Evolutionary conservation across 1,140 invertebrate species (phyloP).

Genomic region (Pissodes strobi): DNA sequence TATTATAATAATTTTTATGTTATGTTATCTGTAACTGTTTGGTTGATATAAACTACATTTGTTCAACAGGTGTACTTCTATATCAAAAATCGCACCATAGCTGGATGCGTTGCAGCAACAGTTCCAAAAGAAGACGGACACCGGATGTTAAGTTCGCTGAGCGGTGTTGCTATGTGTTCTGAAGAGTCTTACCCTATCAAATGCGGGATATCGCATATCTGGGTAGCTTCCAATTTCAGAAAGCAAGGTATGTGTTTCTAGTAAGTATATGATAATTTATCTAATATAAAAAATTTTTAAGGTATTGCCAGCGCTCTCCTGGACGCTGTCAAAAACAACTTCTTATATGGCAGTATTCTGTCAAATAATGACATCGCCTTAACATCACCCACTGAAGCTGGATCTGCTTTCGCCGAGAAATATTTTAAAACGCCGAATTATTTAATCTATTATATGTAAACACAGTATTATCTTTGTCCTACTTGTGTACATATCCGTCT

Average conservation of each 20-base stretch:
- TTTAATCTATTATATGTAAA: constrained; percentile 61
- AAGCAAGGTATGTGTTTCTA: constrained; percentile 69
- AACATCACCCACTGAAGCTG: constrained; percentile 77
- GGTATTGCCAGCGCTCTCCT: constrained; percentile 66
- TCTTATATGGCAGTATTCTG: constrained; percentile 69
- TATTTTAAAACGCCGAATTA: constrained; percentile 72
- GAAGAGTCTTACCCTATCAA: constrained; percentile 69
- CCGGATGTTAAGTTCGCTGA: constrained; percentile 62
- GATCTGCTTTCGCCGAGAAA: constrained; percentile 73
- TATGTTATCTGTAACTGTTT: too few species aligned
- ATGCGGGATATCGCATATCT: constrained; percentile 79
- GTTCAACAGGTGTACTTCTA: constrained; percentile 77
- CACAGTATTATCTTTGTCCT: too few species aligned
- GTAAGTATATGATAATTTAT: too few species aligned
- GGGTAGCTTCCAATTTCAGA: constrained; percentile 73
- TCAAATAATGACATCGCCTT: constrained; percentile 72
- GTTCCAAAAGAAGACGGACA: constrained; percentile 65
- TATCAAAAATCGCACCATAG: constrained; percentile 70
- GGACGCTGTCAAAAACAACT: constrained; percentile 65
- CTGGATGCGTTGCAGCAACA: constrained; percentile 77
- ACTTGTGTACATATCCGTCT: too few species aligned
- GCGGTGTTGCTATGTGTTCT: constrained; percentile 71
- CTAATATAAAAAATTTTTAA: too few species aligned
- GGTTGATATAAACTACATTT: too few species aligned
- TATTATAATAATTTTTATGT: too few species aligned